Base-by-base conservation (phyloP, 2,888 invertebrate species). In the Plemyria rubiginata region DNA sequence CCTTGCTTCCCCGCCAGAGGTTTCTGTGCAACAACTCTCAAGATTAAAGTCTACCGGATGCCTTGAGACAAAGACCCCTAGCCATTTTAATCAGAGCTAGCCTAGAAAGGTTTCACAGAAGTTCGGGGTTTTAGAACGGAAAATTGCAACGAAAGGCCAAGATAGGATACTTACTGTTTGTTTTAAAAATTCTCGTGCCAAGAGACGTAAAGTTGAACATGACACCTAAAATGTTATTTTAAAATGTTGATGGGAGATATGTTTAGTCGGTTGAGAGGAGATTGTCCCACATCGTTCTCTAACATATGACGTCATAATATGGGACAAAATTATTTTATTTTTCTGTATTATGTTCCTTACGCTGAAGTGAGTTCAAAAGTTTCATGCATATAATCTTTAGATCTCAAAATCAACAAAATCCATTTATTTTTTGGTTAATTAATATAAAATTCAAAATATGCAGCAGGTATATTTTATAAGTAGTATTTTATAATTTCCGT, bases 31-130 rank as follows among this genome's bases (percentile, higher is more conserved):
- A 32, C 36, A 67, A 70, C 69, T 65, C 69, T 54, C 66, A 57
- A 73, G 74, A 77, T 77, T 73, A 76, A 75, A 69, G 72, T 70
- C 69, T 62, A 56, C 63, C 64, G 46, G 66, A 67, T 58, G 71
- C 62, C 52, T 53, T 54, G 54, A 72, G 66, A 76, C 77, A 77
- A 76, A 73, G 73, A 67, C 65, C 62, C 63, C 65, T 68, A 63
- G 73, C 69, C 67, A 73, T 75, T 77, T 76, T 77, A 75, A 77
- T 75, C 75, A 76, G 62, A 65, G 66, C 65, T 59, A 54, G 61
- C 62, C 63, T 60, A 64, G 61, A 65, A 64, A 68, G 62, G 51
- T 48, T 48, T 55, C 45, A 53, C 15, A 51, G 36, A 51, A 28
- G 43, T 50, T 54, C 28, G 13, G 36, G 38, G 36, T 55, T 60